Evolutionary conservation across 2,888 invertebrate genomes (phyloP).

Genomic region (Sussaba pulchella): DNA sequence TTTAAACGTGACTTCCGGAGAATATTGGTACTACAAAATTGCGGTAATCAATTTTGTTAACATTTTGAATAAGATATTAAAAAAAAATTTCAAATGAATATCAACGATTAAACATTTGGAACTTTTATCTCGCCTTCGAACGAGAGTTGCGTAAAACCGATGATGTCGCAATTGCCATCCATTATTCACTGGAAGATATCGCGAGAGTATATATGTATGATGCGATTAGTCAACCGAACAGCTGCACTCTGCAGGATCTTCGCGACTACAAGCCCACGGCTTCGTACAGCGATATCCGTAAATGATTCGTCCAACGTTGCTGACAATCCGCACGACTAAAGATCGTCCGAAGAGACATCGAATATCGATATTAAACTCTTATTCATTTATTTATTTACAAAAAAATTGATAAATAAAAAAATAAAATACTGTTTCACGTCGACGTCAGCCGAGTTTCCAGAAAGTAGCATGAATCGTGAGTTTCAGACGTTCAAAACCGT

Average conservation of each 20-base stretch:
- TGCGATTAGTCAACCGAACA: conserved; percentile 50
- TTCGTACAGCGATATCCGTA: neutral
- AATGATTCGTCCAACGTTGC: too few species aligned
- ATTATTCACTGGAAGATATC: conserved; percentile 23
- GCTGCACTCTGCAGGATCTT: conserved; percentile 33
- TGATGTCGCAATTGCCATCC: conserved; percentile 44
- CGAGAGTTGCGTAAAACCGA: conserved; percentile 36
- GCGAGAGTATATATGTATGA: neutral
- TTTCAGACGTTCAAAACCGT: conserved; percentile 16
- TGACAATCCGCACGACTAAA: too few species aligned
- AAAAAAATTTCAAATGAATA: too few species aligned
- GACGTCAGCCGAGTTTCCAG: conserved; percentile 17
- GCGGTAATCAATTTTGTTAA: too few species aligned
- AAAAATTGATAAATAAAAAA: too few species aligned
- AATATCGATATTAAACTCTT: too few species aligned
- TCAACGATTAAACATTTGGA: too few species aligned
- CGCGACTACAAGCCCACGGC: conserved; percentile 21
- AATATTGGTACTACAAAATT: too few species aligned
- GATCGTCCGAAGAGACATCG: neutral
- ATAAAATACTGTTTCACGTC: neutral
- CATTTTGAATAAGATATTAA: too few species aligned
- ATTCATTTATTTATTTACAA: too few species aligned
- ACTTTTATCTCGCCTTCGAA: neutral
- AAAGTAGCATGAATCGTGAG: conserved; percentile 36
- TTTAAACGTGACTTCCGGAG: too few species aligned